Evolutionary conservation across 2,113 vertebrate genomes (phyloP), one percentile per base, ranked within the genome.

Genomic region (Pao palembangensis): DNA sequence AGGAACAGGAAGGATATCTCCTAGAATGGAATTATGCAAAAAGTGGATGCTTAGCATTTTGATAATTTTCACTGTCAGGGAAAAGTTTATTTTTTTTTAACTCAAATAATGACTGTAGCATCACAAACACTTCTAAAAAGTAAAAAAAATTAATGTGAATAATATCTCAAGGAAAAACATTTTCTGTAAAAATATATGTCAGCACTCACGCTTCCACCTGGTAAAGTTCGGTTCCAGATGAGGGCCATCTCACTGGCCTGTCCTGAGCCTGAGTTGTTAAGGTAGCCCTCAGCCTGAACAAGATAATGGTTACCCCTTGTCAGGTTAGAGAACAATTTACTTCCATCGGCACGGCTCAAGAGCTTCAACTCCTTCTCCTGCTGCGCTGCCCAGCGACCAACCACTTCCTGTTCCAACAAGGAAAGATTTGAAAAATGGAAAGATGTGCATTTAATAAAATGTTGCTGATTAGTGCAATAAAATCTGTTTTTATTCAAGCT

Each of bases 1-100:
- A 94, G 60, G 80, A 96, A 96, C 50, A 96, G 88, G 86, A 94
- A 95, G 49, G 93, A 95, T 80, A 96, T 95, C 88, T 95, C 94
- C 94, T 95, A 55, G 20, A 56, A 25, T 7, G 19, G 19, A 59
- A 15, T 23, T 15, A n/a, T 6, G 6, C 4, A 14, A 50, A 38
- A 48, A 31, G 15, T 6, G 51, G 5, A 28, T 28, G 25, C 25
- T 28, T 6, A 28, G 25, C 25, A 28, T 6, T 28, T 28, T 28
- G 23, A 25, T n/a, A n/a, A n/a, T n/a, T n/a, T n/a, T n/a, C n/a
- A n/a, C n/a, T n/a, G n/a, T n/a, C n/a, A n/a, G n/a, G n/a, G n/a
- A n/a, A n/a, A n/a, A n/a, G n/a, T n/a, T n/a, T n/a, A n/a, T n/a
- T n/a, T n/a, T n/a, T n/a, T n/a, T n/a, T n/a, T n/a, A n/a, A n/a